Conservation (phyloP, 2,888 invertebrate genomes). For the Euclidia mi region DNA sequence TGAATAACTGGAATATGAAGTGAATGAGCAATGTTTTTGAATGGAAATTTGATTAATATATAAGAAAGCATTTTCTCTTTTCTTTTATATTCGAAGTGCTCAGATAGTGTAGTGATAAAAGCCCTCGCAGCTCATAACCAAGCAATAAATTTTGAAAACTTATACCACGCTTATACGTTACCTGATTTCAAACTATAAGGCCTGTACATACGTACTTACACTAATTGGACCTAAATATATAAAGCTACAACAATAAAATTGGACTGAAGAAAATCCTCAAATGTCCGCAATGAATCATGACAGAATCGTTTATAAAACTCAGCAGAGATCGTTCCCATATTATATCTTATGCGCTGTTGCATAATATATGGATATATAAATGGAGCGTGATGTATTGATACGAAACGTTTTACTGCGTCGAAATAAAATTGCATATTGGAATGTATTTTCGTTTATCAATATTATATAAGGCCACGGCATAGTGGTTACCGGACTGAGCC, state of each 20-base stretch:
- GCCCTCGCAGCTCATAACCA: too few species aligned
- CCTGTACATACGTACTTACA: too few species aligned
- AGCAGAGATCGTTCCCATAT: slow-evolving; percentile 1
- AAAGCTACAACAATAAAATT: neutral
- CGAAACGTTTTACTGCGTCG: slow-evolving; percentile 5
- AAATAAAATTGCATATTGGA: neutral
- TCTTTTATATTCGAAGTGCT: too few species aligned
- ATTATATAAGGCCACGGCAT: neutral
- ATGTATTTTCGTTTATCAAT: neutral
- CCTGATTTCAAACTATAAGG: too few species aligned
- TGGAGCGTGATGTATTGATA: slow-evolving; percentile 30
- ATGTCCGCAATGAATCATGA: neutral
- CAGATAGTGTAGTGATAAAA: too few species aligned
- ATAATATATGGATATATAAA: slow-evolving; percentile 35
- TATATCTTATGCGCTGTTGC: slow-evolving; percentile 17
- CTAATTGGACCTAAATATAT: too few species aligned
- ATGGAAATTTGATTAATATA: slow-evolving; percentile 4
- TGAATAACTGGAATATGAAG: slow-evolving; percentile 26
- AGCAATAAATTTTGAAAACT: too few species aligned
- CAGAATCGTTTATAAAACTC: slow-evolving; percentile 7
- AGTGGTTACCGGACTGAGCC: too few species aligned
- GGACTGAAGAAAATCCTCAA: neutral
- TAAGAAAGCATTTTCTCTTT: too few species aligned
- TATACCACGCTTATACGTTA: too few species aligned
- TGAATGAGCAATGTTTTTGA: slow-evolving; percentile 31